Conservation (phyloP, 2,113 vertebrate genomes). For the Malurus cyaneus region DNA sequence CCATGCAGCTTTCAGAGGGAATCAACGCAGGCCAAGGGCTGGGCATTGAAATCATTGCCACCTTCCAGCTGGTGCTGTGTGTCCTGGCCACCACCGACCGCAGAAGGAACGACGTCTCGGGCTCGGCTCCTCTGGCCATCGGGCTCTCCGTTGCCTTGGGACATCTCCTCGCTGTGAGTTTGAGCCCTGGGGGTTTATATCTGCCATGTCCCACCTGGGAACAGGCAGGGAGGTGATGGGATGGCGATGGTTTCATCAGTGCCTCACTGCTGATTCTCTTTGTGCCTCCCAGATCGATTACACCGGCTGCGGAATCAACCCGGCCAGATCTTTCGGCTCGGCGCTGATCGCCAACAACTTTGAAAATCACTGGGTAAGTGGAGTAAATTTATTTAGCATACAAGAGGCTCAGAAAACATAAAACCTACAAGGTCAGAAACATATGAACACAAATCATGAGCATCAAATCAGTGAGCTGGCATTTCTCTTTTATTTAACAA, state of each 20-base stretch:
- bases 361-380: slow-evolving; percentile 91
- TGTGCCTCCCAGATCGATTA: slow-evolving; percentile 86
- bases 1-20: slow-evolving; percentile 66
- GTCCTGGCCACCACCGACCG: slow-evolving; percentile 94
- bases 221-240: neutral
- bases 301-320: slow-evolving; percentile 97
- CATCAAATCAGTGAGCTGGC: neutral
- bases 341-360: slow-evolving; percentile 85
- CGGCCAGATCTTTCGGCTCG: slow-evolving; percentile 92
- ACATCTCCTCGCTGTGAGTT: slow-evolving; percentile 92
- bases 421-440: neutral
- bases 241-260: neutral
- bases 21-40: slow-evolving; percentile 87
- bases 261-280: neutral
- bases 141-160: slow-evolving; percentile 92
- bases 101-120: slow-evolving; percentile 85
- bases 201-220: neutral
- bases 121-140: slow-evolving; percentile 91
- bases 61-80: slow-evolving; percentile 94
- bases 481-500: neutral
- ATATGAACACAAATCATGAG: accelerated
- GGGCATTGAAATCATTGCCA: slow-evolving; percentile 91
- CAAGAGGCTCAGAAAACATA: neutral
- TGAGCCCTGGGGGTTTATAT: neutral
- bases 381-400: neutral